Evolutionary conservation across 2,797 vertebrate species (phyloP).

Genomic region (Gallinago nigripennis): DNA sequence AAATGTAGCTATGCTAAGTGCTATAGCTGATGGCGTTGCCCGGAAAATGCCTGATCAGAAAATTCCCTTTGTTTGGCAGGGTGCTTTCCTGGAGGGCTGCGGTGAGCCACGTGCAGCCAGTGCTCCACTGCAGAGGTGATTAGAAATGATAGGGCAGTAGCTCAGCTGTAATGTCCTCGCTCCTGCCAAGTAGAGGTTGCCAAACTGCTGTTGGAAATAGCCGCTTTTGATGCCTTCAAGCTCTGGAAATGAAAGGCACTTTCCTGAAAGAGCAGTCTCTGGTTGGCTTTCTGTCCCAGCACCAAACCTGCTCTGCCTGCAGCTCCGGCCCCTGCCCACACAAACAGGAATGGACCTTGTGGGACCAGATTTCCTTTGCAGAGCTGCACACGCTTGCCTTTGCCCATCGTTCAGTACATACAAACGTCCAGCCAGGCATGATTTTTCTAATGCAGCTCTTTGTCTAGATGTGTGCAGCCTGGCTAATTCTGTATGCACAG

Average conservation of each 20-base stretch:
- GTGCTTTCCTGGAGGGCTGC: neutral
- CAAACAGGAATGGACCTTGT: neutral
- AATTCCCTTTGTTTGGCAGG: neutral
- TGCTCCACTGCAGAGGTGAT: neutral
- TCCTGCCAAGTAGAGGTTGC: neutral
- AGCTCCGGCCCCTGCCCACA: neutral
- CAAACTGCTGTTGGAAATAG: neutral
- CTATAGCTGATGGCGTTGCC: neutral
- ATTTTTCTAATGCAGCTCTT: neutral
- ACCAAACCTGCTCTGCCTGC: neutral
- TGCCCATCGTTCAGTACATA: neutral
- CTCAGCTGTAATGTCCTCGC: neutral
- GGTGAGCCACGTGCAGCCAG: neutral
- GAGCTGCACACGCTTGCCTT: neutral
- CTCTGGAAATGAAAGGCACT: neutral
- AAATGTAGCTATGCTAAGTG: neutral
- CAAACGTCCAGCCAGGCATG: neutral
- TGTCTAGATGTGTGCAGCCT: neutral
- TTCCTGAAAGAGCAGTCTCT: neutral
- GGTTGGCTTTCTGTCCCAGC: neutral
- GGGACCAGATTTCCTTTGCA: neutral
- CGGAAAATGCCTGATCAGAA: neutral
- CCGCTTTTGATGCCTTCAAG: neutral
- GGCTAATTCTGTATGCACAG: neutral
- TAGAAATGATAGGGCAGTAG: neutral